Evolutionary conservation across 1,140 invertebrate genomes (phyloP).

Genomic region (Armadillidium nasatum): DNA sequence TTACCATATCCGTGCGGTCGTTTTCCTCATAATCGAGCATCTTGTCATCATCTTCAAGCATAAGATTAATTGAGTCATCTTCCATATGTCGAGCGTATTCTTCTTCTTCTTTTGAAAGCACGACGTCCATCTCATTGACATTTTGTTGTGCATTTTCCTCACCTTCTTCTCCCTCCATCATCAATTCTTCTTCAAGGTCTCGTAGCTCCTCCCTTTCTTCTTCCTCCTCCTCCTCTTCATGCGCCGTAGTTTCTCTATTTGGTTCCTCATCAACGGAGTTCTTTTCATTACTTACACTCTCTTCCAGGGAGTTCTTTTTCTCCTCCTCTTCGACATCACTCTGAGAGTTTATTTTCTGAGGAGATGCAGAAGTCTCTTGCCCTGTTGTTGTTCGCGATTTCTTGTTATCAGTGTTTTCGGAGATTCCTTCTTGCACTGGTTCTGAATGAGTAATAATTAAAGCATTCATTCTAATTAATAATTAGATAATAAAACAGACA

Average conservation of each 20-base stretch:
- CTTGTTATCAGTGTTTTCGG: not conserved
- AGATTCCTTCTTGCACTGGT: not conserved
- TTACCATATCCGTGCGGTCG: conserved; percentile 27
- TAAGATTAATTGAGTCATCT: not conserved
- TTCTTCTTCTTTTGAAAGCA: not conserved
- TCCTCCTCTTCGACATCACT: not conserved
- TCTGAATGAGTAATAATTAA: conserved; percentile 9
- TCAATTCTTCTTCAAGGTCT: not conserved
- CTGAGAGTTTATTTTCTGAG: not conserved
- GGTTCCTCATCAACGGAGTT: not conserved
- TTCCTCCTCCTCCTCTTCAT: not conserved
- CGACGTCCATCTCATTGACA: conserved; percentile 38
- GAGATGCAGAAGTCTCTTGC: not conserved
- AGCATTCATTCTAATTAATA: too few relatives aligned
- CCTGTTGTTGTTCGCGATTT: not conserved
- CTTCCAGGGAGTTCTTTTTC: not conserved
- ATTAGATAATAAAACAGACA: too few relatives aligned
- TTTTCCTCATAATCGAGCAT: conserved; percentile 4
- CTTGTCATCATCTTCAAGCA: conserved; percentile 7
- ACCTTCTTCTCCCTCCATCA: not conserved
- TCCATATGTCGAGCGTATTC: not conserved
- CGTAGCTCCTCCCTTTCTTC: not conserved
- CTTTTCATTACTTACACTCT: not conserved
- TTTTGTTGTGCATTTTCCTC: not conserved
- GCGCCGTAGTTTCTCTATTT: not conserved